A percentile compares a stretch with the other conserved stretches of the same genome.
These are phyloP conservation scores for Saimiri boliviensis DNA, from an alignment of 2,113 vertebrate species.

Conservation along the genomic window DNA sequence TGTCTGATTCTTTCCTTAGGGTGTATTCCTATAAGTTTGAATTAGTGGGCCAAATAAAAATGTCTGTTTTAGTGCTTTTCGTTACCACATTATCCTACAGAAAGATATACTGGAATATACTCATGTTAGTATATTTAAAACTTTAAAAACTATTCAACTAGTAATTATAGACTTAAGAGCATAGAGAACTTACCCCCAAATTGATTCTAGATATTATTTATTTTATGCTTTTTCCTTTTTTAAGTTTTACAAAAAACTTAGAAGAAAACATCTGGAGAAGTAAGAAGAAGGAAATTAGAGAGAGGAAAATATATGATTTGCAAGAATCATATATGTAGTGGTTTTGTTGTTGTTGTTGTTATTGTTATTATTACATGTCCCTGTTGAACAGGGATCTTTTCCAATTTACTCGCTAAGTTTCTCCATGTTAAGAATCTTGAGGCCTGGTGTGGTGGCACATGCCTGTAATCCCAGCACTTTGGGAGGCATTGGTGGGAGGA, in stretches of 20 bases:
- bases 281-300: neutral
- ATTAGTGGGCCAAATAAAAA: constrained; percentile 41
- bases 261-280: neutral
- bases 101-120: neutral
- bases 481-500: too few relatives aligned
- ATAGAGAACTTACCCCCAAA: neutral
- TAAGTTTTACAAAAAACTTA: neutral
- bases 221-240: constrained; percentile 28
- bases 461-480: too few relatives aligned
- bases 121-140: constrained; percentile 14
- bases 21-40: neutral
- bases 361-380: neutral
- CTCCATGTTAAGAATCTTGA: neutral
- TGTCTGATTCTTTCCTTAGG: constrained; percentile 1
- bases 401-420: neutral
- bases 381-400: constrained; percentile 15
- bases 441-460: too few relatives aligned
- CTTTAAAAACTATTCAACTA: constrained; percentile 9
- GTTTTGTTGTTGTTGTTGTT: too few relatives aligned
- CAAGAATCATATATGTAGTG: neutral
- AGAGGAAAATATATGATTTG: neutral
- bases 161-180: neutral
- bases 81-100: neutral
- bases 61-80: neutral
- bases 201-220: constrained; percentile 23